Percentiles rank a stretch among this genome's conserved stretches.
These are phyloP conservation scores for Pantelozetes paolii DNA, from an alignment of 2,888 invertebrate genomes.

Conservation along the genomic window DNA sequence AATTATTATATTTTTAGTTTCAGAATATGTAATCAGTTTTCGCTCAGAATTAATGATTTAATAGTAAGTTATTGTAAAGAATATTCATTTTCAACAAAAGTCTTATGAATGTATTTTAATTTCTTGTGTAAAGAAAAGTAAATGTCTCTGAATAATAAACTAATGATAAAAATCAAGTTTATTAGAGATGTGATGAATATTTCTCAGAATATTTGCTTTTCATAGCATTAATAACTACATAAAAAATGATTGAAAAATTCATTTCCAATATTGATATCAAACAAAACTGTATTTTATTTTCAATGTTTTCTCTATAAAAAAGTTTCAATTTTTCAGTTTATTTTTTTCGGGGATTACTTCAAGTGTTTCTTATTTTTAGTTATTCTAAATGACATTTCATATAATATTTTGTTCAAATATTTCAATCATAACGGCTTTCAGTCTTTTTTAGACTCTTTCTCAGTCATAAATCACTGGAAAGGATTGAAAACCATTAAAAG, in stretches of 20 bases:
- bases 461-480: neutral
- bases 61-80: too few relatives aligned
- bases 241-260: too few relatives aligned
- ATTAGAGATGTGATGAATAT: neutral
- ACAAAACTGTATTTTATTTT: neutral
- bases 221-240: too few relatives aligned
- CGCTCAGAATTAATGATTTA: too few relatives aligned
- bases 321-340: too few relatives aligned
- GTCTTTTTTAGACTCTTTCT: neutral
- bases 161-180: neutral
- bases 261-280: too few relatives aligned
- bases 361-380: too few relatives aligned
- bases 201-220: neutral
- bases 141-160: neutral
- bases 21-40: too few relatives aligned
- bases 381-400: neutral
- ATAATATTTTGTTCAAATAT: too few relatives aligned
- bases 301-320: too few relatives aligned
- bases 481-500: neutral
- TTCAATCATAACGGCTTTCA: neutral
- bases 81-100: neutral
- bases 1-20: too few relatives aligned
- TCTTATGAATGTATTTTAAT: neutral
- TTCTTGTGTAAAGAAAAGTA: neutral
- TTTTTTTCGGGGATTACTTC: too few relatives aligned